Conservation (phyloP, 2,888 invertebrate genomes). For the Idaea biselata region DNA sequence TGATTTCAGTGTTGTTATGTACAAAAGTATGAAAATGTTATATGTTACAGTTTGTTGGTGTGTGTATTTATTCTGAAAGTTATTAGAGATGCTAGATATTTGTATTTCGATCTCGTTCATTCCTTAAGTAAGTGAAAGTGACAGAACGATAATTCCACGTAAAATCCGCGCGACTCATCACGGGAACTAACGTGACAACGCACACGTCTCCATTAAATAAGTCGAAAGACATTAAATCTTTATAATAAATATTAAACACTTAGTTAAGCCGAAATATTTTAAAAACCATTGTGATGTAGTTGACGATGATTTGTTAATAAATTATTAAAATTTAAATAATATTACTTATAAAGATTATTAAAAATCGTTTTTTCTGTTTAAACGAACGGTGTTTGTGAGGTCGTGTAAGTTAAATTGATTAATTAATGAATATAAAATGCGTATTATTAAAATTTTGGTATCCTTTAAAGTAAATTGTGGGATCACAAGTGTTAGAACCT, state of each 20-base stretch:
- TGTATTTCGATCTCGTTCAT: slow-evolving; percentile 8
- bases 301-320: slow-evolving; percentile 69
- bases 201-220: slow-evolving; percentile 63
- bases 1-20: slow-evolving; percentile 1
- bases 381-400: slow-evolving; percentile 16
- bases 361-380: slow-evolving; percentile 24
- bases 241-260: slow-evolving; percentile 49
- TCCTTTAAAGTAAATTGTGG: slow-evolving; percentile 65
- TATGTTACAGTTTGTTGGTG: not conserved
- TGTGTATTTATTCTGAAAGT: not conserved
- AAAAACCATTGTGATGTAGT: slow-evolving; percentile 76
- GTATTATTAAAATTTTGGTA: slow-evolving; percentile 38
- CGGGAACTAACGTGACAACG: slow-evolving; percentile 62
- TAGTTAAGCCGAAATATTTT: slow-evolving; percentile 66
- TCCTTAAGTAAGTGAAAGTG: slow-evolving; percentile 5
- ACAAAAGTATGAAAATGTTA: not conserved
- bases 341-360: slow-evolving; percentile 12
- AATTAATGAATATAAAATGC: slow-evolving; percentile 16
- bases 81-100: slow-evolving; percentile 3
- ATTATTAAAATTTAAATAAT: slow-evolving; percentile 25
- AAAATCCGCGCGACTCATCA: slow-evolving; percentile 37
- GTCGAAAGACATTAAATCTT: slow-evolving; percentile 67
- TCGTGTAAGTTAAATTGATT: slow-evolving; percentile 18
- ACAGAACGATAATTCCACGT: slow-evolving; percentile 28
- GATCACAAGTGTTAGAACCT: slow-evolving; percentile 52